Evolutionary conservation across 2,888 invertebrate species (phyloP).

Genomic region (Entomobrya multifasciata): DNA sequence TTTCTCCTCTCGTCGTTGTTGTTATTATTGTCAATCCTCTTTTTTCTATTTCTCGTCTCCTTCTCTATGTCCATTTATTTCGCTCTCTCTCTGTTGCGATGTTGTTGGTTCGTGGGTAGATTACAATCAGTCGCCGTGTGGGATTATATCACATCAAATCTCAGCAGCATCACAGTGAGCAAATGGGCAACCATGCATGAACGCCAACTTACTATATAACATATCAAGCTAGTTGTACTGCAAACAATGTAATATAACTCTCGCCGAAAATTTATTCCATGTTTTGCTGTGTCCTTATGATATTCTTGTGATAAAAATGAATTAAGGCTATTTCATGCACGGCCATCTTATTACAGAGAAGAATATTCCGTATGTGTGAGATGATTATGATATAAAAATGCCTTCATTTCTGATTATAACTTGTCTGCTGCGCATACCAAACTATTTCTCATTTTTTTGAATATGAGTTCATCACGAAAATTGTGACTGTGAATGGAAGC

Average conservation of each 20-base stretch:
- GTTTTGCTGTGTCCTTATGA: conserved; percentile 11
- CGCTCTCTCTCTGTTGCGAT: conserved; percentile 46
- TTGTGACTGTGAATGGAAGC: conserved; percentile 64
- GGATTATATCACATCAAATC: conserved; percentile 71
- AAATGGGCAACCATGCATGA: conserved; percentile 57
- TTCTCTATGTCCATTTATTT: conserved; percentile 50
- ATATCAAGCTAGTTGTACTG: too few species aligned
- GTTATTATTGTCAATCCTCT: conserved; percentile 54
- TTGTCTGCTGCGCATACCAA: background rate
- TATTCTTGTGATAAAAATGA: conserved; percentile 58
- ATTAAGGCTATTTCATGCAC: conserved; percentile 64
- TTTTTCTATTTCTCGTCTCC: conserved; percentile 18
- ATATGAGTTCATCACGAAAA: conserved; percentile 68
- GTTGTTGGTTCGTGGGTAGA: conserved; percentile 63
- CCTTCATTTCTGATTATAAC: background rate
- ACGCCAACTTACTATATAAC: conserved; percentile 18
- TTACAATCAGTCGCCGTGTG: conserved; percentile 67
- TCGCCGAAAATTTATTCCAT: conserved; percentile 28
- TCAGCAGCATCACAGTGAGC: conserved; percentile 45
- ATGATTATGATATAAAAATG: conserved; percentile 20
- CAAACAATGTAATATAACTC: too few species aligned
- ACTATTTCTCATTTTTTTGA: conserved; percentile 57
- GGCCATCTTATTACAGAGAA: conserved; percentile 51
- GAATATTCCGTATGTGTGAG: background rate
- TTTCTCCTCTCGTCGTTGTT: conserved; percentile 29